Evolutionary conservation across 92 coral and sea anemone species (phyloP), one percentile per base, ranked within the genome.

Genomic region (Montipora capitata): DNA sequence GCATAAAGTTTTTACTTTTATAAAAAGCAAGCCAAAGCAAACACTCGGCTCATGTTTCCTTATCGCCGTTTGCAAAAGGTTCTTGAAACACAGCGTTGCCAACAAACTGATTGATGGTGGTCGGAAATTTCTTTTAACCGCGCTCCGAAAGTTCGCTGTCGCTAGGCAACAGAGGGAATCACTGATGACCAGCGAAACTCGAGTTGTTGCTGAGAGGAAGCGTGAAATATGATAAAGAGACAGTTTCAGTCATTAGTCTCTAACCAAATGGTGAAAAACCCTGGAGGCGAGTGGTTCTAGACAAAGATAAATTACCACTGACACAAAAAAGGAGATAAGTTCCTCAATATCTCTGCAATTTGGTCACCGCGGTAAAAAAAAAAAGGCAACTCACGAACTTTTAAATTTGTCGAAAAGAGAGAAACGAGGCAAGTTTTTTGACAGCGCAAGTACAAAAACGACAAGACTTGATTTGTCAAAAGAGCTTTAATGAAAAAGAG

Each of bases 131-230:
- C 79, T 45, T 83, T 83, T 83, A 72, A 72, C 74, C 0, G 20
- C 40, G 87, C 16, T 40, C 87, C 38, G 59, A 83, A 18, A 74
- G 56, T 18, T 58, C 72, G 48, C 61, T 11, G 87, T 73, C 72
- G 72, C 87, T 72, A 71, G 15, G 87, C 72, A 56, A 83, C 87
- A 57, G 10, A 35, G 57, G 18, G 78, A 39, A 16, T 57, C 66
- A 12, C 58, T n/a, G 27, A 11, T 68, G 38, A 44, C 45, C 41
- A 51, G 48, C 10, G 38, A 58, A 83, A 83, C 56, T 45, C 44
- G 71, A 41, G 8, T 43, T 61, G 79, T 83, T 83, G 87, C 87
- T 59, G 40, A 83, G 87, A 51, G 87, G 80, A 83, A 57, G 87
- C 71, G 87, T 72, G 80, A 72, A 82, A 57, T n/a, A 71, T 70